phyloP scores from a whole-genome alignment of 2,113 vertebrate genomes.

The Ibidorhyncha struthersii region DNA sequence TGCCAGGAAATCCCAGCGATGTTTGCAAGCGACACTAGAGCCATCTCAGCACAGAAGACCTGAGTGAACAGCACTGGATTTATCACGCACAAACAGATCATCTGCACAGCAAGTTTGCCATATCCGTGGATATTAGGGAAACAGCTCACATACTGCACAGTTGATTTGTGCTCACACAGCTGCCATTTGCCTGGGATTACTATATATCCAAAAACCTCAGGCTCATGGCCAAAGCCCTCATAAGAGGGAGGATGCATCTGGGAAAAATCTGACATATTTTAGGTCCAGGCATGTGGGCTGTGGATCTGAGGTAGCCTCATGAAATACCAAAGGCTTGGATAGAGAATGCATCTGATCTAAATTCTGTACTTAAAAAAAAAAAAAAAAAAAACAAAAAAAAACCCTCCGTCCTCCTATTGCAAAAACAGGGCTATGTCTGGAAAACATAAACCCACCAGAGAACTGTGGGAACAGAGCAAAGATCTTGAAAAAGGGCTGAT shows the following conservation, averaged over 20 bases:
- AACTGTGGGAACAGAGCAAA: background rate
- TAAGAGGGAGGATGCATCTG: background rate
- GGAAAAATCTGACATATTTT: background rate
- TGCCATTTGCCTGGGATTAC: background rate
- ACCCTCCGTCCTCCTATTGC: background rate
- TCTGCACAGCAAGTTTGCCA: background rate
- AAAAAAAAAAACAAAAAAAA: accelerated
- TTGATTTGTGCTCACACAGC: background rate
- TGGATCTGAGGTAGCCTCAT: background rate
- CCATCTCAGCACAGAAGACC: background rate
- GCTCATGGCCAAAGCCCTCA: background rate
- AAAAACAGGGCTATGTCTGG: background rate
- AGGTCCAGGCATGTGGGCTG: background rate
- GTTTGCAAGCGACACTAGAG: background rate
- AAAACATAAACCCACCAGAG: background rate
- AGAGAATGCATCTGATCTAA: background rate
- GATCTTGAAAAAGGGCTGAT: background rate
- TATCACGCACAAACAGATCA: background rate
- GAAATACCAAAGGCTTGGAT: background rate
- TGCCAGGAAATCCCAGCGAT: background rate
- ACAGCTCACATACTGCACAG: background rate
- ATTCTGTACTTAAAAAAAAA: background rate
- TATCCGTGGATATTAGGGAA: background rate
- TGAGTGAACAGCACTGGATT: background rate
- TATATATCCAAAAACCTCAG: background rate